A percentile compares a stretch with the other conserved stretches of the same genome.
These are phyloP conservation scores for Leptosomus discolor DNA, from an alignment of 2,113 vertebrate species.

Conservation along the genomic window DNA sequence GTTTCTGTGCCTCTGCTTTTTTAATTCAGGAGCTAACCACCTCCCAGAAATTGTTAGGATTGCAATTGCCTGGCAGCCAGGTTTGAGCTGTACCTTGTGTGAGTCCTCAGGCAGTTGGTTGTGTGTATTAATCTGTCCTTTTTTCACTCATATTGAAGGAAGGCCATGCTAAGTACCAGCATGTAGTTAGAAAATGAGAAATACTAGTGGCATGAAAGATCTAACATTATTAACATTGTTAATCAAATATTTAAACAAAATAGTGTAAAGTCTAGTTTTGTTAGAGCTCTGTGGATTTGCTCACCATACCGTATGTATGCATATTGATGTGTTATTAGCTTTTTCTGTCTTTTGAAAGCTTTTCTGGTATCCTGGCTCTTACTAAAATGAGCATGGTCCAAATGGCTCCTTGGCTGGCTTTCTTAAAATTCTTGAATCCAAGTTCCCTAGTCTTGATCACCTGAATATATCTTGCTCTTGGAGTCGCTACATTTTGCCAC, in stretches of 20 bases:
- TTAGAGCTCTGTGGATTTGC: not conserved
- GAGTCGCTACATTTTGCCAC: not conserved
- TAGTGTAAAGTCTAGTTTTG: not conserved
- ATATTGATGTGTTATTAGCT: not conserved
- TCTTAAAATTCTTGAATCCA: not conserved
- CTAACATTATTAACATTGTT: not conserved
- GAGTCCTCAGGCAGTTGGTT: not conserved
- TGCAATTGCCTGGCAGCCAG: accelerated
- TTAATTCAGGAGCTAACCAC: not conserved
- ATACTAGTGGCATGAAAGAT: not conserved
- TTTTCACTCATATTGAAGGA: not conserved
- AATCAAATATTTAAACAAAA: not conserved
- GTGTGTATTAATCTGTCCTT: not conserved
- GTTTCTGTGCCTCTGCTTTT: not conserved
- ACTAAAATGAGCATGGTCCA: not conserved
- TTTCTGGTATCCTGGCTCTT: not conserved
- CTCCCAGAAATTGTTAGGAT: not conserved
- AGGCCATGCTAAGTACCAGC: not conserved
- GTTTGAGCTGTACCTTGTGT: not conserved
- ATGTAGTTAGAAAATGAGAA: not conserved
- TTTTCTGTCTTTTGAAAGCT: not conserved
- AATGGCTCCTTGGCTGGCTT: not conserved
- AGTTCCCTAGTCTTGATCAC: not conserved
- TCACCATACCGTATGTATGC: not conserved
- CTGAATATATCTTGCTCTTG: not conserved